Evolutionary conservation across 2,888 invertebrate species (phyloP), one percentile per base, ranked within the genome.

Genomic region (Chirona hameri): DNA sequence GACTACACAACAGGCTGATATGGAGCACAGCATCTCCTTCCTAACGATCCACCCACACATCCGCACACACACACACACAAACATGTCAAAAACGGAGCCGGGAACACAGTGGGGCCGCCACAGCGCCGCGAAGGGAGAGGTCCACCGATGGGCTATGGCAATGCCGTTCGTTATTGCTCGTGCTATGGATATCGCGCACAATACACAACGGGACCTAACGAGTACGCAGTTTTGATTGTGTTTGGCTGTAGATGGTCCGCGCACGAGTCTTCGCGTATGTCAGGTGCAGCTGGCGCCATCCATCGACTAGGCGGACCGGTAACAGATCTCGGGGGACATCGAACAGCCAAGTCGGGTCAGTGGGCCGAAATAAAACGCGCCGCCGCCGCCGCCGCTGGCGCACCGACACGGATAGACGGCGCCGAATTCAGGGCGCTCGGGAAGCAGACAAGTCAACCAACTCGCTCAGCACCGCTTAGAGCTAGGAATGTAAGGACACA

Each of bases 401-500:
- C 52, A 12, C 39, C 39, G 39, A 39, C 4, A 39, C 39, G 39
- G 39, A 39, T 7, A 12, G 52, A 4, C 52, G 18, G 7, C 52
- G 52, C 15, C 52, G 52, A 52, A 52, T 52, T 52, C 52, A 18
- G 52, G 15, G 7, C 15, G 10, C 18, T 52, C 12, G 52, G 52
- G 52, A 18, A 52, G 18, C 52, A 52, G 52, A 52, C 52, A 18
- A 18, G 12, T 52, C 7, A 52, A 52, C 52, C 52, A 52, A 12
- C 52, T 52, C 52, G 52, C 46, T 10, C 76, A 39, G 7, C 39
- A 39, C 12, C 12, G 24, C 27, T 10, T 21, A 10, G 39, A 24
- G 76, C 46, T 76, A 24, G 76, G 76, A 76, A 76, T 76, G 76
- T 76, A 7, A 24, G 76, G 39, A 46, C 76, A 46, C 76, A 46